These are phyloP conservation scores for Montipora efflorescens DNA, from an alignment of 64 coral and sea anemone species.

Conservation along the genomic window DNA sequence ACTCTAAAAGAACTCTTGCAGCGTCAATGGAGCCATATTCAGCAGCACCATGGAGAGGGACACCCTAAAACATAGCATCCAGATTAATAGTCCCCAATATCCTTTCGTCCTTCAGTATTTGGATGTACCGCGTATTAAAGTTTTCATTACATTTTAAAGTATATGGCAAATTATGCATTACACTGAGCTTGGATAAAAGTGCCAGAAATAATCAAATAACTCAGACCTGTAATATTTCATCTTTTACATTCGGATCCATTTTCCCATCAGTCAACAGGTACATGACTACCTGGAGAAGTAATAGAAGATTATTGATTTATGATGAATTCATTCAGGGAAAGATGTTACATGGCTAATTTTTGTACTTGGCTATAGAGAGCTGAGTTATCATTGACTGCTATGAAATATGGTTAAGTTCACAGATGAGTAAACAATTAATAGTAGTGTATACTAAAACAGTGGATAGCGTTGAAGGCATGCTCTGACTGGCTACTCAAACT, in stretches of 20 bases:
- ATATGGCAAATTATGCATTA: no score
- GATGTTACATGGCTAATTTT: background rate
- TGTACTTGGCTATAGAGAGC: background rate
- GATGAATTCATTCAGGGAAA: background rate
- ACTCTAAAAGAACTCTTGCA: slow-evolving; percentile 63
- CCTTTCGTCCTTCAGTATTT: no score
- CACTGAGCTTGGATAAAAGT: no score
- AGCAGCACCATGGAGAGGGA: slow-evolving; percentile 86
- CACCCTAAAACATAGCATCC: slow-evolving; percentile 22
- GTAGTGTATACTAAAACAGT: no score
- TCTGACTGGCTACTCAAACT: no score
- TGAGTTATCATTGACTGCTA: no score
- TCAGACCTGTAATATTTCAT: slow-evolving; percentile 88
- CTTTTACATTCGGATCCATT: slow-evolving; percentile 71
- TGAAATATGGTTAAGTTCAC: no score
- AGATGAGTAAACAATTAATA: no score
- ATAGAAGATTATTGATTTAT: background rate
- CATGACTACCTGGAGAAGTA: slow-evolving; percentile 50
- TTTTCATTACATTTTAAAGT: no score
- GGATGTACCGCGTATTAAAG: no score
- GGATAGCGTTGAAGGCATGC: no score
- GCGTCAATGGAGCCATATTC: slow-evolving; percentile 82
- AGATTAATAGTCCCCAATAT: no score
- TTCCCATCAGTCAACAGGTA: slow-evolving; percentile 76
- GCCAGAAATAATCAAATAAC: background rate